Percentiles rank a stretch among this genome's conserved stretches.
phyloP scores from a whole-genome alignment of 2,888 invertebrate species.

The Cepaea hortensis region DNA sequence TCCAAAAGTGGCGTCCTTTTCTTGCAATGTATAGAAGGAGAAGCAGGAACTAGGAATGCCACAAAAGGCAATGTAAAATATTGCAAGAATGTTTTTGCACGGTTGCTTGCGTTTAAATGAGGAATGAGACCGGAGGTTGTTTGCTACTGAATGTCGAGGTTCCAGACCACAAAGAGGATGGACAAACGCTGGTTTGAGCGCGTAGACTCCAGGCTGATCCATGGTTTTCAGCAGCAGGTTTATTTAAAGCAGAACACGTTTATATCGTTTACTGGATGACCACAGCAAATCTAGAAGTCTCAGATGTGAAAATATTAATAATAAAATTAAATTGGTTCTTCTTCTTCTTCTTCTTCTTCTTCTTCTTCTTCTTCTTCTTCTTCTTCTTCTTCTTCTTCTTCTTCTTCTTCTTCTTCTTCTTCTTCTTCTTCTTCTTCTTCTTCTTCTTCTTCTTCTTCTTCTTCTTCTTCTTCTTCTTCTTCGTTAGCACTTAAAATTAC shows the following conservation, averaged over 20 bases:
- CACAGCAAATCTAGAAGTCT: too few relatives aligned
- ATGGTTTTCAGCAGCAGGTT: too few relatives aligned
- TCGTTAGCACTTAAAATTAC: not conserved
- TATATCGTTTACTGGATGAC: too few relatives aligned
- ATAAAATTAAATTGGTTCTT: not conserved
- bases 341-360: not conserved
- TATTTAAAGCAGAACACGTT: too few relatives aligned
- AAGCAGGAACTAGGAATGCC: not conserved
- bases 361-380: not conserved
- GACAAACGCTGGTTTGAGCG: too few relatives aligned
- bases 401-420: conserved; percentile 4
- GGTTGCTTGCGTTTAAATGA: not conserved
- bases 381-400: conserved; percentile 15
- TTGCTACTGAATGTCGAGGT: too few relatives aligned
- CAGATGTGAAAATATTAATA: too few relatives aligned
- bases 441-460: conserved; percentile 10
- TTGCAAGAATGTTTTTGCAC: not conserved
- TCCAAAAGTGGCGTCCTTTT: not conserved
- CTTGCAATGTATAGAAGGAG: not conserved
- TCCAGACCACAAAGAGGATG: too few relatives aligned
- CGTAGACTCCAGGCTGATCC: too few relatives aligned
- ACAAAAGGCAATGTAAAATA: not conserved
- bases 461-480: conserved; percentile 6
- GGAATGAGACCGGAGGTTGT: not conserved
- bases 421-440: conserved; percentile 6